phyloP scores from a whole-genome alignment of 1,140 invertebrate species.

The Patella vulgata region DNA sequence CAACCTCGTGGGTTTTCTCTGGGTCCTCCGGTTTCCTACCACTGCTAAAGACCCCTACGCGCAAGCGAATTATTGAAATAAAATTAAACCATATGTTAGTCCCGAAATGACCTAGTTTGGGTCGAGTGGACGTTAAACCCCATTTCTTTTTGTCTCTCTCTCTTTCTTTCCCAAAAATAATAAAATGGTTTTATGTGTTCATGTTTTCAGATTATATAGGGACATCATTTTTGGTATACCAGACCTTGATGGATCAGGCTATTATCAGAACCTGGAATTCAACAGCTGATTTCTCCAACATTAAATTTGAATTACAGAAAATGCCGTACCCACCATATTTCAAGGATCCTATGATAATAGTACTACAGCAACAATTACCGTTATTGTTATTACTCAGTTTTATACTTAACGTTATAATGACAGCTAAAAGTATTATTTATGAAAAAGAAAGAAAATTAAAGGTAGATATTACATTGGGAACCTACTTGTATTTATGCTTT shows the following conservation, averaged over 20 bases:
- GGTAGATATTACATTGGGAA: slow-evolving; percentile 44
- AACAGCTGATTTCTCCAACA: not conserved
- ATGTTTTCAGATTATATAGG: slow-evolving; percentile 74
- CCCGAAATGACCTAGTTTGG: too few relatives aligned
- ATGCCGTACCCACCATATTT: slow-evolving; percentile 59
- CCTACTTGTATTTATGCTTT: too few relatives aligned
- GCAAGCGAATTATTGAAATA: too few relatives aligned
- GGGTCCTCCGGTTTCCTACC: too few relatives aligned
- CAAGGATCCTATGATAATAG: slow-evolving; percentile 42
- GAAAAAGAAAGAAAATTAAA: slow-evolving; percentile 64
- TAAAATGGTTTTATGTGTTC: too few relatives aligned
- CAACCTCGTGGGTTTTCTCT: too few relatives aligned
- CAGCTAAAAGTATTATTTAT: slow-evolving; percentile 55
- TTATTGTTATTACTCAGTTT: slow-evolving; percentile 74
- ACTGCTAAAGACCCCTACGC: too few relatives aligned
- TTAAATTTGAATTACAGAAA: slow-evolving; percentile 68
- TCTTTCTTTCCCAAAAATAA: too few relatives aligned
- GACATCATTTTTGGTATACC: slow-evolving; percentile 77
- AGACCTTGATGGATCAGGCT: slow-evolving; percentile 73
- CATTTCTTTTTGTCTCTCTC: too few relatives aligned
- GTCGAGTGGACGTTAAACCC: too few relatives aligned
- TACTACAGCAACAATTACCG: slow-evolving; percentile 63
- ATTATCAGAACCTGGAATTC: slow-evolving; percentile 67
- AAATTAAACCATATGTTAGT: too few relatives aligned
- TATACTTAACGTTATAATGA: slow-evolving; percentile 65